A percentile compares a stretch with the other conserved stretches of the same genome.
phyloP scores from a whole-genome alignment of 1,140 invertebrate species.

The Nasonia longicornis region DNA sequence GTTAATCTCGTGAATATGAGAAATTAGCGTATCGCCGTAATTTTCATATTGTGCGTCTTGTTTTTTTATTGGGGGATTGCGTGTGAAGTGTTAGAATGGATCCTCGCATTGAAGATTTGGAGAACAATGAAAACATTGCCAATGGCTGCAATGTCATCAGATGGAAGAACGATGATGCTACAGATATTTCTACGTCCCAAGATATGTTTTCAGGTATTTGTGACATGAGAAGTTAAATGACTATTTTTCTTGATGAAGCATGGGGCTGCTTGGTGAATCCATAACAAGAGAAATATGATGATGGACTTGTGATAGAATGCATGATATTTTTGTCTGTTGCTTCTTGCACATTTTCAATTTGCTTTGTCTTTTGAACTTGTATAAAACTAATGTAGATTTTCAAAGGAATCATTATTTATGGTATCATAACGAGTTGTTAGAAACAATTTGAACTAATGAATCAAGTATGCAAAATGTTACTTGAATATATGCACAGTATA shows the following conservation, averaged over 20 bases:
- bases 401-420: background rate
- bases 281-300: background rate
- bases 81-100: slow-evolving; percentile 7
- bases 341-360: no score
- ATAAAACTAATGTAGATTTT: background rate
- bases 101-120: background rate
- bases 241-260: background rate
- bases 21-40: background rate
- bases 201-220: slow-evolving; percentile 54
- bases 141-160: background rate
- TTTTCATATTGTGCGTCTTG: background rate
- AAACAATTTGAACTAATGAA: background rate
- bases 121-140: slow-evolving; percentile 20
- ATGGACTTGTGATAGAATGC: background rate
- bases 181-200: slow-evolving; percentile 18
- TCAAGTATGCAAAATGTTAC: background rate
- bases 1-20: background rate
- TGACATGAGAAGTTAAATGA: background rate
- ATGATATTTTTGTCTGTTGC: background rate
- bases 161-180: background rate
- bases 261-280: slow-evolving; percentile 8
- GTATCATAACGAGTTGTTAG: background rate
- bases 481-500: background rate
- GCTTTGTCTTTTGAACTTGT: no score
- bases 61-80: background rate